Evolutionary conservation across 1,140 invertebrate genomes (phyloP), one percentile per base, ranked within the genome.

Genomic region (Proctacanthus coquilletti): DNA sequence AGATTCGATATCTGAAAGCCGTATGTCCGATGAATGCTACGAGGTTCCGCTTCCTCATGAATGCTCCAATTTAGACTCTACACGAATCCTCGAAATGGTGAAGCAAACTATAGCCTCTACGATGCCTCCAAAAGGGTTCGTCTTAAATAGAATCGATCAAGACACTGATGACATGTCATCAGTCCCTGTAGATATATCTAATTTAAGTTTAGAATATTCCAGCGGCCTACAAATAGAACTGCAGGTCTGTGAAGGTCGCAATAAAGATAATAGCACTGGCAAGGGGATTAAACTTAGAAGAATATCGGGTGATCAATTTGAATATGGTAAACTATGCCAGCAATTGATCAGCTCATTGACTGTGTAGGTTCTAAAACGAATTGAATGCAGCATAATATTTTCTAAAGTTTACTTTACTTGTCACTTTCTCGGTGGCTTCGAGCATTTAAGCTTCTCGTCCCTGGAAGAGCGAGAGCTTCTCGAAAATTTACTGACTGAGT

Each of bases 241-340:
- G 43, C 76, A 84, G 48, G 75, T 91, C 1, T 84, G 75, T 51
- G 76, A 84, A 47, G 77, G 74, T 18, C 78, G 77, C 42, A 69
- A 66, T 34, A 72, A 73, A 42, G 77, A 81, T 51, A 73, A 77
- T 31, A 17, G 5, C 17, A 17, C 18, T 15, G 48, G 51, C 19
- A 88, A 86, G 46, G 84, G 86, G 5, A 70, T 94, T 40, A 91
- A 91, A 52, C 77, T 94, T 71, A 64, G 87, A 39, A 69, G 86
- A 53, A 87, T 94, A 43, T 91, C 86, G 0, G 89, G 89, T 3
- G 87, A 94, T 62, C 83, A 86, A 58, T 68, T 80, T 41, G 82
- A 88, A 53, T 93, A 92, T 55, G 84, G 80, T 42, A 83, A 86
- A 56, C 70, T 93, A 11, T 93, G 87, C 62, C 81, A 89, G 52